Evolutionary conservation across 2,888 invertebrate species (phyloP).

Genomic region (Hyppa rectilinea): DNA sequence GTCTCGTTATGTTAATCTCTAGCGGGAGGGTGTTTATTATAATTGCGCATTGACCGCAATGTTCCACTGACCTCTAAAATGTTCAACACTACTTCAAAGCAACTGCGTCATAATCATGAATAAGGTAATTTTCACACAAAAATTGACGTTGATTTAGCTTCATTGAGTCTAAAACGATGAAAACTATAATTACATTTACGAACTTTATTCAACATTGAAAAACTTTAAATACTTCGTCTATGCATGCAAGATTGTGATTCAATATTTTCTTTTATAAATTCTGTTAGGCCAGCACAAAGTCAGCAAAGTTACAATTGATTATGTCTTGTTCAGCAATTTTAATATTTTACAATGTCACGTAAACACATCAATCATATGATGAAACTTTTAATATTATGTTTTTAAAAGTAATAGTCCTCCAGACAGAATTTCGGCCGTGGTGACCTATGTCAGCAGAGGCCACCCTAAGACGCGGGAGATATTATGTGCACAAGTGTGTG

Average conservation of each 20-base stretch:
- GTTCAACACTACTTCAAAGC: conserved; percentile 30
- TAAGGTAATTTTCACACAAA: conserved; percentile 5
- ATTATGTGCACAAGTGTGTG: too few species aligned
- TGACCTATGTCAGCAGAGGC: too few species aligned
- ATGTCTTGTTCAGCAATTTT: conserved; percentile 19
- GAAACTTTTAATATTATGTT: conserved; percentile 26
- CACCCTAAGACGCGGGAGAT: too few species aligned
- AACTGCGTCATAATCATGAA: conserved; percentile 29
- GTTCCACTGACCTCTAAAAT: conserved; percentile 50
- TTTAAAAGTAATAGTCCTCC: conserved; percentile 16
- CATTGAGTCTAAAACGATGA: conserved; percentile 22
- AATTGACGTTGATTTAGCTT: conserved; percentile 16
- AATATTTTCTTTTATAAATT: conserved; percentile 36
- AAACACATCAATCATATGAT: conserved; percentile 44
- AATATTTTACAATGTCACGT: conserved; percentile 17
- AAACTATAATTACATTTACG: conserved; percentile 45
- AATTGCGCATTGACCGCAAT: conserved; percentile 68
- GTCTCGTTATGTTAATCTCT: conserved; percentile 80
- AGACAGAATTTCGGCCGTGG: too few species aligned
- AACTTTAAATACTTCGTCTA: conserved; percentile 46
- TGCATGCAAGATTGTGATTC: conserved; percentile 36
- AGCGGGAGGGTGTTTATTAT: conserved; percentile 73
- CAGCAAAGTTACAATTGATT: conserved; percentile 43
- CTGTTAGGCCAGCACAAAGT: conserved; percentile 10
- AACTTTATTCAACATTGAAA: conserved; percentile 56